These are phyloP conservation scores for Empidonax alnorum DNA, from an alignment of 2,113 vertebrate species.

Conservation along the genomic window DNA sequence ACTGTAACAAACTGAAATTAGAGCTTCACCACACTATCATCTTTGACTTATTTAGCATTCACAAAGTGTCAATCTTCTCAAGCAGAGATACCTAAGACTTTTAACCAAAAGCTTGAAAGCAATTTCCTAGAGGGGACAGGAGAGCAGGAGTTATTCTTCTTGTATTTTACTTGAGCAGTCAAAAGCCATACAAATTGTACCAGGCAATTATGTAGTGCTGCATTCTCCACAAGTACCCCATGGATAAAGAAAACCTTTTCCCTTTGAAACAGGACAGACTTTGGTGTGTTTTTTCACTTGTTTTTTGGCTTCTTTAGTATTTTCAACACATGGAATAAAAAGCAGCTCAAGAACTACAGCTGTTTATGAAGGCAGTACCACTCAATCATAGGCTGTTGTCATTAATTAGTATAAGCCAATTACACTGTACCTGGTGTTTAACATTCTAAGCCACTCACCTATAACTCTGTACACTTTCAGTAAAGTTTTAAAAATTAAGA, in stretches of 20 bases:
- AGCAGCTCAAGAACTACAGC: background rate
- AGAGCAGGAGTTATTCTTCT: background rate
- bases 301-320: background rate
- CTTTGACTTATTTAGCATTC: background rate
- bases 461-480: background rate
- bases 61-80: background rate
- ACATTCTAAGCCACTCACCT: background rate
- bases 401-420: background rate
- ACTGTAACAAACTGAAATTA: background rate
- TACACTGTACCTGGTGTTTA: background rate
- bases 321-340: background rate
- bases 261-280: background rate
- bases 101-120: background rate
- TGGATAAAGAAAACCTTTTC: background rate
- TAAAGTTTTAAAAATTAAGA: background rate
- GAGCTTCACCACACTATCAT: background rate
- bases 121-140: background rate
- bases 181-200: background rate
- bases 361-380: background rate
- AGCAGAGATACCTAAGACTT: background rate
- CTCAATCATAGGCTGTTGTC: background rate
- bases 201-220: background rate
- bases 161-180: background rate
- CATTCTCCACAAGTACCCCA: background rate
- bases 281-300: background rate